A percentile compares a stretch with the other conserved stretches of the same genome.
Evolutionary conservation across 2,797 vertebrate species (phyloP).

Genomic region (Peromyscus melanophrys): DNA sequence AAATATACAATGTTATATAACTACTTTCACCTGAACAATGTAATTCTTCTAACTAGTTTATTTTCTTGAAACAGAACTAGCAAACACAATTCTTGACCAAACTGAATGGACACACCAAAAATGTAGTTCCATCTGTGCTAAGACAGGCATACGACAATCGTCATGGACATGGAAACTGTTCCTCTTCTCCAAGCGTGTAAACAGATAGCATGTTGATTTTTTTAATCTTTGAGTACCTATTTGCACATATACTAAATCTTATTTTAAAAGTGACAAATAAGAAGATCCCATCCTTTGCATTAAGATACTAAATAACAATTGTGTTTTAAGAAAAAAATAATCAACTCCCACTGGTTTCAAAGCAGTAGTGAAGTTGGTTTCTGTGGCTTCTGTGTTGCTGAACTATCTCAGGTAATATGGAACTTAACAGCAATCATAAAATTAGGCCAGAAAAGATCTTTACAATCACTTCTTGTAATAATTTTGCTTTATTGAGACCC

Average conservation of each 20-base stretch:
- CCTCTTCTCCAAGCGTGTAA: neutral
- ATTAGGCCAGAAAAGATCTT: neutral
- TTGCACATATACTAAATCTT: neutral
- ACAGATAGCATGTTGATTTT: neutral
- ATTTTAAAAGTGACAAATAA: neutral
- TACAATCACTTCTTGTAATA: neutral
- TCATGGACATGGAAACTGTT: slow-evolving; percentile 37
- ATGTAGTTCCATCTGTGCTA: neutral
- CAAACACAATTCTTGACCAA: slow-evolving; percentile 11
- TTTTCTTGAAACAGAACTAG: neutral
- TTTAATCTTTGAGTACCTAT: slow-evolving; percentile 31
- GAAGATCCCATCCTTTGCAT: neutral
- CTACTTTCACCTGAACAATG: neutral
- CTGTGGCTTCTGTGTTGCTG: neutral
- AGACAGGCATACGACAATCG: neutral
- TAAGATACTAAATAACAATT: neutral
- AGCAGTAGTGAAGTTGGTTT: neutral
- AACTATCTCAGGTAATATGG: neutral
- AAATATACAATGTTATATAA: slow-evolving; percentile 43
- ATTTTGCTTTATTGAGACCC: slow-evolving; percentile 36
- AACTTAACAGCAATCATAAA: slow-evolving; percentile 37
- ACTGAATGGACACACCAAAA: neutral
- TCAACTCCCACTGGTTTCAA: neutral
- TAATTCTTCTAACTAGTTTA: neutral
- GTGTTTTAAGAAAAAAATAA: neutral